Evolutionary conservation across 2,888 invertebrate species (phyloP).

Genomic region (Pasiphila rectangulata): DNA sequence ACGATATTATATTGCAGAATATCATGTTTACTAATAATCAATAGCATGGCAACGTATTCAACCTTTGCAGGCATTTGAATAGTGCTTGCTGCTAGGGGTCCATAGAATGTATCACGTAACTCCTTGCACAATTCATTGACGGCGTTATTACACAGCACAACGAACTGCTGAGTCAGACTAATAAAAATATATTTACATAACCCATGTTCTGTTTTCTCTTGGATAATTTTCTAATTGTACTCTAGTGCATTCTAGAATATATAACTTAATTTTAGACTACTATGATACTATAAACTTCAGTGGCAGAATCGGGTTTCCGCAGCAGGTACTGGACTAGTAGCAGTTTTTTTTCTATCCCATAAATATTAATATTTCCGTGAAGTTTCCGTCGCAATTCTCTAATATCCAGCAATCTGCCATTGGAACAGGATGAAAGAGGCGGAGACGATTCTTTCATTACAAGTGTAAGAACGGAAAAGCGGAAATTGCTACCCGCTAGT

Average conservation of each 20-base stretch:
- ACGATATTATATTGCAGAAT: slow-evolving; percentile 23
- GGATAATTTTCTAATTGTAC: no score
- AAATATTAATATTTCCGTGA: slow-evolving; percentile 12
- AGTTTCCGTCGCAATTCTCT: slow-evolving; percentile 19
- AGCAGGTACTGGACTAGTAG: not conserved
- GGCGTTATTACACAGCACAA: no score
- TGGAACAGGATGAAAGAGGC: slow-evolving; percentile 37
- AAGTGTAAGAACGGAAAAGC: slow-evolving; percentile 35
- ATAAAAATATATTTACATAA: no score
- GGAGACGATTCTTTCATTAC: slow-evolving; percentile 47
- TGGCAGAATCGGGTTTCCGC: no score
- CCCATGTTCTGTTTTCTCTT: no score
- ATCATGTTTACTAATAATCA: slow-evolving; percentile 7
- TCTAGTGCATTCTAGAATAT: not conserved
- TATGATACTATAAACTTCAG: no score
- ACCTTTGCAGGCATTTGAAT: slow-evolving; percentile 3
- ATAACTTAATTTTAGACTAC: no score
- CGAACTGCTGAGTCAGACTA: no score
- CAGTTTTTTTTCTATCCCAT: slow-evolving; percentile 14
- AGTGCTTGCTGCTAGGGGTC: not conserved
- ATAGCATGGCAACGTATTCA: not conserved
- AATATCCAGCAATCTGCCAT: slow-evolving; percentile 23
- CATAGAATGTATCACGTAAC: not conserved
- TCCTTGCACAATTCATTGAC: not conserved
- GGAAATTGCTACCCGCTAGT: slow-evolving; percentile 55